Base-by-base conservation (phyloP, 1,140 invertebrate genomes). In the Eurosta solidaginis region DNA sequence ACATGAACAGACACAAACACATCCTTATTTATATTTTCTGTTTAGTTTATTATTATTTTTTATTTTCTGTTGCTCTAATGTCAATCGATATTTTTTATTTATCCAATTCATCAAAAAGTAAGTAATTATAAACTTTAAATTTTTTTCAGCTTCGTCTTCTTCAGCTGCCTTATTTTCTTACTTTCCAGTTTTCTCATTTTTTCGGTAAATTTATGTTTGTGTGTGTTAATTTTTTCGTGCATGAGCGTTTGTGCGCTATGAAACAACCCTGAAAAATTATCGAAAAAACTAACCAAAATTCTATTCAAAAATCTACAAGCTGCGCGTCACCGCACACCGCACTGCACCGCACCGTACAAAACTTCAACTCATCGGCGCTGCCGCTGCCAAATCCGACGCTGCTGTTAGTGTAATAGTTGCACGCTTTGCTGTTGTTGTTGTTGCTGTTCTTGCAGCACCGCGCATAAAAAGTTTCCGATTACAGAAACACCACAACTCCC, bases 71-170 rank as follows among this genome's bases (percentile, higher is more conserved):
- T 40, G 59, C 59, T 40, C 29, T 40, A 68, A 68, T 68, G 40
- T 68, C 59, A 68, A 68, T 68, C 59, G 59, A 68, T 68, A 68
- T 68, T 68, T 52, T 76, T 50, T 85, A 85, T 85, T 85, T 85
- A 85, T 84, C 84, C 84, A 85, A 85, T 85, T 85, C 84, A 85
- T 85, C 84, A 85, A 85, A 85, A 85, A 85, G 85, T 85, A 85
- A 85, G 84, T 85, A 85, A 85, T 85, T 85, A 85, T 85, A 85
- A 85, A 85, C 82, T 85, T 85, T 85, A 84, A 82, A 85, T 83
- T 85, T 85, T 85, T 85, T 84, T 79, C 68, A 73, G 7, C 50
- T 27, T 40, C 22, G 68, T 14, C 33, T 40, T 63, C 54, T 29
- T 63, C 54, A 12, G 14, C 7, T 10, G 4, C 17, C 63, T 73